Evolutionary conservation across 2,888 invertebrate species (phyloP).

Genomic region (Sesia bembeciformis): DNA sequence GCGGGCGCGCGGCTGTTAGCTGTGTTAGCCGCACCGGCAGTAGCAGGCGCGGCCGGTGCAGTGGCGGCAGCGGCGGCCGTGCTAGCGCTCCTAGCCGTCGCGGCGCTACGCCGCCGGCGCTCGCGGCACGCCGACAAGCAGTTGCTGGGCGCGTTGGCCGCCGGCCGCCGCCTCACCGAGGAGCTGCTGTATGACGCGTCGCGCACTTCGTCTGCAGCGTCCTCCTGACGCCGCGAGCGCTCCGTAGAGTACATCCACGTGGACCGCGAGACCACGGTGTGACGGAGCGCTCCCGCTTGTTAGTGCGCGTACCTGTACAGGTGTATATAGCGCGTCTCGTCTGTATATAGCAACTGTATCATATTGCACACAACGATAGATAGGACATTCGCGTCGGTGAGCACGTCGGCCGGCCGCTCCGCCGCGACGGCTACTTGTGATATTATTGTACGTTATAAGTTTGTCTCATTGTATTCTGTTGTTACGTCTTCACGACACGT

Average conservation of each 20-base stretch:
- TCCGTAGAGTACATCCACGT: conserved; percentile 95
- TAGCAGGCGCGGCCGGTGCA: conserved; percentile 73
- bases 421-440: conserved; percentile 9
- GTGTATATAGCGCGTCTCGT: not conserved
- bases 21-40: conserved; percentile 78
- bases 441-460: conserved; percentile 6
- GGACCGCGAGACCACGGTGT: conserved; percentile 94
- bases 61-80: conserved; percentile 28
- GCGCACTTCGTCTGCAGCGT: conserved; percentile 67
- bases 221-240: conserved; percentile 92
- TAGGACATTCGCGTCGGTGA: not conserved
- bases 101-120: conserved; percentile 39
- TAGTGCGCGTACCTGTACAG: not conserved
- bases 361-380: not conserved
- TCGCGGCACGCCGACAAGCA: conserved; percentile 73
- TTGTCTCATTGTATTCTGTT: not conserved
- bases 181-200: conserved; percentile 80
- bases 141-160: conserved; percentile 74
- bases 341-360: conserved; percentile 6
- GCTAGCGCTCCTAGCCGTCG: conserved; percentile 19
- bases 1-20: conserved; percentile 51
- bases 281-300: conserved; percentile 57
- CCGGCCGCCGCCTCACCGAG: conserved; percentile 79
- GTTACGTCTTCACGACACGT: conserved; percentile 1
- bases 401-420: not conserved